A percentile compares a stretch with the other conserved stretches of the same genome.
Evolutionary conservation across 1,140 invertebrate genomes (phyloP).

Genomic region (Lethrus apterus): DNA sequence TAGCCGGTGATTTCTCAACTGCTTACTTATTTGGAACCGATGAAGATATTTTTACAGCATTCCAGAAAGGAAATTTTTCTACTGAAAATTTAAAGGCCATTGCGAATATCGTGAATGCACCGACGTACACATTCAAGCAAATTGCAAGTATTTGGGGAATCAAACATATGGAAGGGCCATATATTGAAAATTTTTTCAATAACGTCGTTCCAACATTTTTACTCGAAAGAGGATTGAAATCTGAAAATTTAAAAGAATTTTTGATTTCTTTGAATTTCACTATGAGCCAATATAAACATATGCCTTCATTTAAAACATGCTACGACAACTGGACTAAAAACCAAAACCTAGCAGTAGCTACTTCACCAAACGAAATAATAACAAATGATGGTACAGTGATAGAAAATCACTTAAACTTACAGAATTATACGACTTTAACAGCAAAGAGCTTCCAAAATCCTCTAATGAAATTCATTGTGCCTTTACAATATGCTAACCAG

Average conservation of each 20-base stretch:
- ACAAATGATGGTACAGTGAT: not conserved
- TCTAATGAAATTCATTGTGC: not conserved
- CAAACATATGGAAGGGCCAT: not conserved
- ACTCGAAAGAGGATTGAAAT: not conserved
- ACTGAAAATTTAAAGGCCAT: not conserved
- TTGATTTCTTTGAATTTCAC: not conserved
- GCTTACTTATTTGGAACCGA: constrained; percentile 2
- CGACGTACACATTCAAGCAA: not conserved
- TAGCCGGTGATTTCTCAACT: not conserved
- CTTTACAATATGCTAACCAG: not conserved
- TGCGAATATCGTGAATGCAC: not conserved
- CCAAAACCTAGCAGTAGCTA: not conserved
- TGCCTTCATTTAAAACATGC: not conserved
- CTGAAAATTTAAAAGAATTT: not conserved
- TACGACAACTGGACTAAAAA: not conserved
- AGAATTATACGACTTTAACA: not conserved
- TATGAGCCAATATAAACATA: not conserved
- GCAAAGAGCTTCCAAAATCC: not conserved
- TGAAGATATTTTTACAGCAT: constrained; percentile 2
- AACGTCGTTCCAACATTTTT: not conserved
- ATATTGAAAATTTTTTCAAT: not conserved
- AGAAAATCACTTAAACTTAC: not conserved
- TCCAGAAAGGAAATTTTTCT: constrained; percentile 1
- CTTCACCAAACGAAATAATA: not conserved
- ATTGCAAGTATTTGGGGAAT: not conserved